Evolutionary conservation across 2,888 invertebrate genomes (phyloP).

Genomic region (Dicyrtomina minuta): DNA sequence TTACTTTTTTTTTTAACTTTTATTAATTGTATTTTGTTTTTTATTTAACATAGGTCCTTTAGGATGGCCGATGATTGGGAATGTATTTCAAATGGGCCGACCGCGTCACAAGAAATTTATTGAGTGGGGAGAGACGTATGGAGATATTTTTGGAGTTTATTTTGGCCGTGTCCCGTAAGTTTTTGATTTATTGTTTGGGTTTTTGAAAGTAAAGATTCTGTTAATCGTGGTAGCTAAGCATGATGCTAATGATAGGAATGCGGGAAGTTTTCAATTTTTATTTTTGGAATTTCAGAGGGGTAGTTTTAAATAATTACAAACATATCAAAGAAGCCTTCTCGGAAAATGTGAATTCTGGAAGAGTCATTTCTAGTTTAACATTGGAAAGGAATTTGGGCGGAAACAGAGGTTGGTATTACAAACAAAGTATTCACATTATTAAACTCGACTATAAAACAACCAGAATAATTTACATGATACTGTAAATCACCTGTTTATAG

Average conservation of each 20-base stretch:
- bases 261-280: no score
- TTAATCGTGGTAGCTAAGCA: no score
- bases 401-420: constrained; percentile 43
- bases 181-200: not conserved
- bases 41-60: constrained; percentile 37
- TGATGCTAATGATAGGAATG: no score
- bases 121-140: constrained; percentile 32
- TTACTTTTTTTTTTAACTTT: no score
- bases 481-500: no score
- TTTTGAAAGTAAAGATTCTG: not conserved
- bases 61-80: constrained; percentile 37
- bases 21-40: no score
- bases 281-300: not conserved
- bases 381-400: constrained; percentile 36
- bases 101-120: constrained; percentile 7
- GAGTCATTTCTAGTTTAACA: constrained; percentile 34
- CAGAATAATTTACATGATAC: no score
- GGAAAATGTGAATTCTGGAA: constrained; percentile 37
- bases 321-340: constrained; percentile 41
- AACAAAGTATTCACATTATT: no score
- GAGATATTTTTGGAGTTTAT: constrained; percentile 32
- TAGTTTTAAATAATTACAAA: constrained; percentile 46
- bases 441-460: no score
- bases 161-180: not conserved
- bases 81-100: constrained; percentile 28